These are phyloP conservation scores for Brachyptera putata DNA, from an alignment of 2,888 invertebrate species.

Conservation along the genomic window DNA sequence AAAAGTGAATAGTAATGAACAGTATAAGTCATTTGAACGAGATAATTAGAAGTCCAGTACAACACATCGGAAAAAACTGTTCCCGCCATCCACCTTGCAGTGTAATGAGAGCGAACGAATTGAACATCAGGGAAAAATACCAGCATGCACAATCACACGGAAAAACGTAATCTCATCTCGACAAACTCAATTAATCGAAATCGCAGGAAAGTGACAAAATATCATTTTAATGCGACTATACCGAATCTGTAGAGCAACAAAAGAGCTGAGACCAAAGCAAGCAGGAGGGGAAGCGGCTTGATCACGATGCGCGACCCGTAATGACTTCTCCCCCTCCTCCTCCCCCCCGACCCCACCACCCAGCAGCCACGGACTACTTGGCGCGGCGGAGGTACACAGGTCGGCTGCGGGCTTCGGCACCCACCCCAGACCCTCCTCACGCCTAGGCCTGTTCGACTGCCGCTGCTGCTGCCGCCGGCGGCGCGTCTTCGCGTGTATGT, in stretches of 20 bases:
- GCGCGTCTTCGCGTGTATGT: too few species aligned
- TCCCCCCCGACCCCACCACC: neutral
- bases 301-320: slow-evolving; percentile 27
- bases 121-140: too few species aligned
- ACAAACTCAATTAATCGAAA: neutral
- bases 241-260: slow-evolving; percentile 1
- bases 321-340: slow-evolving; percentile 23
- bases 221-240: neutral
- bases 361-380: slow-evolving; percentile 27
- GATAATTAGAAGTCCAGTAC: too few species aligned
- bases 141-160: too few species aligned
- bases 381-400: slow-evolving; percentile 26
- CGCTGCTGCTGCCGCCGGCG: too few species aligned
- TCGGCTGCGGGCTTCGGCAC: slow-evolving; percentile 36
- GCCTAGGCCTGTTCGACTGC: too few species aligned
- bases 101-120: too few species aligned
- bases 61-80: too few species aligned
- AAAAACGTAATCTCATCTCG: too few species aligned
- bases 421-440: neutral
- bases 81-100: too few species aligned
- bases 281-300: slow-evolving; percentile 20
- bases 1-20: too few species aligned
- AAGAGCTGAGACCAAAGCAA: neutral
- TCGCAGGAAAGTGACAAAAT: neutral
- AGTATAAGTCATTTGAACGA: too few species aligned